A percentile compares a stretch with the other conserved stretches of the same genome.
Conservation (phyloP, 1,140 invertebrate genomes). For the Carcinoscorpius rotundicauda region DNA sequence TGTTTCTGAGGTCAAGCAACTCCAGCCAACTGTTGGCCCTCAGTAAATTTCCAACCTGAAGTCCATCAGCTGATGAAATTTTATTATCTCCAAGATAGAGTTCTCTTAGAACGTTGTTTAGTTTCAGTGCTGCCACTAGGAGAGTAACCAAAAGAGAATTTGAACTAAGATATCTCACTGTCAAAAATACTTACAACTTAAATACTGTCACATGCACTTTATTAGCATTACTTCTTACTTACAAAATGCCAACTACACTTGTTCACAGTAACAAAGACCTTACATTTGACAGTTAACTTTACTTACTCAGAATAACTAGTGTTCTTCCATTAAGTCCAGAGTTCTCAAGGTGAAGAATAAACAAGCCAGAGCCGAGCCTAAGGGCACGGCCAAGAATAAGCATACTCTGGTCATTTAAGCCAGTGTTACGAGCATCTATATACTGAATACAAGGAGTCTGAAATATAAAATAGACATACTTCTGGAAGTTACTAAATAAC, state of each 20-base stretch:
- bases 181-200: not conserved
- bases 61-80: slow-evolving; percentile 56
- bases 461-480: slow-evolving; percentile 5
- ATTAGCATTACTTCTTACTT: slow-evolving; percentile 1
- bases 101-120: slow-evolving; percentile 63
- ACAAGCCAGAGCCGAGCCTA: slow-evolving; percentile 48
- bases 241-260: not conserved
- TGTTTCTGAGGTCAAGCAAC: slow-evolving; percentile 57
- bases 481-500: too few relatives aligned
- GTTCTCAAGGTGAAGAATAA: slow-evolving; percentile 58
- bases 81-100: slow-evolving; percentile 71
- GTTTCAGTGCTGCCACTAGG: slow-evolving; percentile 61
- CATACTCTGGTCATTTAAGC: slow-evolving; percentile 52
- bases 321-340: slow-evolving; percentile 50
- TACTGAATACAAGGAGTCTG: slow-evolving; percentile 59
- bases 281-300: not conserved
- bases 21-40: slow-evolving; percentile 54
- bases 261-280: not conserved
- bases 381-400: slow-evolving; percentile 54
- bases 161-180: not conserved
- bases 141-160: slow-evolving; percentile 18
- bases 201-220: slow-evolving; percentile 16
- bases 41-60: slow-evolving; percentile 57
- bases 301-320: slow-evolving; percentile 50
- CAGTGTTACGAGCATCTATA: slow-evolving; percentile 52